Conservation (phyloP, 2,797 vertebrate genomes). For the Sarcophilus harrisii region DNA sequence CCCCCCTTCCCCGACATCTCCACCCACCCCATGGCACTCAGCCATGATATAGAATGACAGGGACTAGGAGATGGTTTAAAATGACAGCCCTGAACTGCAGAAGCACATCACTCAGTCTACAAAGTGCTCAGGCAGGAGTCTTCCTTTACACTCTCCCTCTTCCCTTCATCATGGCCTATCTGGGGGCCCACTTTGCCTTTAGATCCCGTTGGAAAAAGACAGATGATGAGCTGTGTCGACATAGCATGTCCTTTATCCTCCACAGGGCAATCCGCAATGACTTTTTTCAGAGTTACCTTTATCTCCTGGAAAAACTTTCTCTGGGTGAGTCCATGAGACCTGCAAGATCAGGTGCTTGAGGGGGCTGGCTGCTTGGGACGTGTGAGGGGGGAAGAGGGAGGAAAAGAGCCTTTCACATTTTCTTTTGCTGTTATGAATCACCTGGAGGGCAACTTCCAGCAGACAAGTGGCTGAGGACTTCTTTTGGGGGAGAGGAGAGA, state of each 20-base stretch:
- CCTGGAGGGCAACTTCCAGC: no score
- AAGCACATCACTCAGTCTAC: slow-evolving; percentile 72
- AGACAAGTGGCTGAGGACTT: slow-evolving; percentile 12
- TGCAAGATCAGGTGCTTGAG: not conserved
- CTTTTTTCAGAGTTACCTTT: slow-evolving; percentile 97
- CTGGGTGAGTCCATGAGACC: slow-evolving; percentile 90
- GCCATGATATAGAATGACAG: slow-evolving; percentile 87
- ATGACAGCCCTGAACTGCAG: slow-evolving; percentile 69
- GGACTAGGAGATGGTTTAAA: slow-evolving; percentile 76
- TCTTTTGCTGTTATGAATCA: not conserved
- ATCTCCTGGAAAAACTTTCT: slow-evolving; percentile 93
- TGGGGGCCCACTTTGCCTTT: slow-evolving; percentile 92
- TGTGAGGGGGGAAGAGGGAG: not conserved
- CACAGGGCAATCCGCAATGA: slow-evolving; percentile 92
- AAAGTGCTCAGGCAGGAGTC: slow-evolving; percentile 58
- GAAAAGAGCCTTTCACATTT: slow-evolving; percentile 23
- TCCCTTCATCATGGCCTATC: slow-evolving; percentile 83
- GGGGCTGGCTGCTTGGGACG: not conserved
- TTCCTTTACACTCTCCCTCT: slow-evolving; percentile 20
- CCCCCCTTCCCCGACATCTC: not conserved
- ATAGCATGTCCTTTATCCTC: slow-evolving; percentile 96
- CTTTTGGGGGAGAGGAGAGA: slow-evolving; percentile 11
- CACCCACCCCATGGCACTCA: slow-evolving; percentile 58
- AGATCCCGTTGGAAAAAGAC: slow-evolving; percentile 92
- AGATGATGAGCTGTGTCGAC: slow-evolving; percentile 91